phyloP scores from a whole-genome alignment of 2,888 invertebrate genomes.

The Cheilosia variabilis region DNA sequence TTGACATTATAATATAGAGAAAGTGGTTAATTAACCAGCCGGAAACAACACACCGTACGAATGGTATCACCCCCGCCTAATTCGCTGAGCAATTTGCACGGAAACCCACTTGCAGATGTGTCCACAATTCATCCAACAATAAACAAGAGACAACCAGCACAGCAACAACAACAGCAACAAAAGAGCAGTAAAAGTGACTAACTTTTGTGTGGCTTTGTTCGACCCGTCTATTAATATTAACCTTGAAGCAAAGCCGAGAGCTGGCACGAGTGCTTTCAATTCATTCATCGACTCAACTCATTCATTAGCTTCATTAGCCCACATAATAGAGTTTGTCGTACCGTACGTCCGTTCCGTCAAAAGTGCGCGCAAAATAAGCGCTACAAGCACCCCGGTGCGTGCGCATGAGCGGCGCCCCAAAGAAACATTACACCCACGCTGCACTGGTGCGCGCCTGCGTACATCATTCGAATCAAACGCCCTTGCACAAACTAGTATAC shows the following conservation, averaged over 20 bases:
- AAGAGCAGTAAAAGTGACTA: conserved; percentile 54
- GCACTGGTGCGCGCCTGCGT: conserved; percentile 65
- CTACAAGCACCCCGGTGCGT: conserved; percentile 68
- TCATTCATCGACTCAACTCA: conserved; percentile 72
- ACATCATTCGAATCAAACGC: conserved; percentile 57
- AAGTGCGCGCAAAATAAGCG: conserved; percentile 35
- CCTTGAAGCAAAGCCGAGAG: conserved; percentile 63
- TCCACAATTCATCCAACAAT: conserved; percentile 53
- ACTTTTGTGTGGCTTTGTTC: conserved; percentile 65
- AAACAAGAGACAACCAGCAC: conserved; percentile 31
- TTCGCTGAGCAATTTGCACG: conserved; percentile 54
- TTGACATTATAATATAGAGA: conserved; percentile 12
- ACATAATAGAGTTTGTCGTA: conserved; percentile 51
- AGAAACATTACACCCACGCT: conserved; percentile 70
- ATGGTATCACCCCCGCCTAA: conserved; percentile 41
- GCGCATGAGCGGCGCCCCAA: conserved; percentile 69
- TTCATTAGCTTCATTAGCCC: conserved; percentile 75
- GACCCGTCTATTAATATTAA: conserved; percentile 65
- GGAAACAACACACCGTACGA: conserved; percentile 1
- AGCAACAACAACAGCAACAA: conserved; percentile 17
- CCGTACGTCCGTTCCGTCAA: conserved; percentile 59
- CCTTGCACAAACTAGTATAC: conserved; percentile 47
- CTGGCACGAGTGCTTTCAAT: conserved; percentile 73
- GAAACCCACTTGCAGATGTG: conserved; percentile 56
- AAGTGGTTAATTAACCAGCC: conserved; percentile 38